These are phyloP conservation scores for Cataglyphis albicans DNA, from an alignment of 2,888 invertebrate species.

Conservation along the genomic window DNA sequence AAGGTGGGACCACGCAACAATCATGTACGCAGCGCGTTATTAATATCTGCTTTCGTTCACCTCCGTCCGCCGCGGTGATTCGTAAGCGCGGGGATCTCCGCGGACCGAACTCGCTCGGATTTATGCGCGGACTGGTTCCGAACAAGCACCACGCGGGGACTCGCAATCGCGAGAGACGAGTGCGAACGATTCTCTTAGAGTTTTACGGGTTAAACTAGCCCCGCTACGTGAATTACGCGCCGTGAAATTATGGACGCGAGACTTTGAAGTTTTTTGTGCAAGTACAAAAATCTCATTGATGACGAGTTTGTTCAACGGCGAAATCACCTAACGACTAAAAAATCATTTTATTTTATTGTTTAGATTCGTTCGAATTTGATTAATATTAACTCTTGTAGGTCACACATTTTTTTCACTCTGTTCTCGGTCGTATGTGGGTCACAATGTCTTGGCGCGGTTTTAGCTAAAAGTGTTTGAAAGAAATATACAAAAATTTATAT, in stretches of 20 bases:
- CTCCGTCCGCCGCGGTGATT: conserved; percentile 61
- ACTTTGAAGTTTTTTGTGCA: neutral
- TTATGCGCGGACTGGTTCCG: conserved; percentile 46
- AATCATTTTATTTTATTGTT: neutral
- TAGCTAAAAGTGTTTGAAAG: too few species aligned
- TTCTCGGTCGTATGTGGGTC: too few species aligned
- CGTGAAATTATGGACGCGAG: conserved; percentile 42
- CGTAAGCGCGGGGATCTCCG: conserved; percentile 49
- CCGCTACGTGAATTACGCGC: conserved; percentile 56
- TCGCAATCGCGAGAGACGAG: conserved; percentile 8
- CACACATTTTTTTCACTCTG: too few species aligned
- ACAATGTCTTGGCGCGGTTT: too few species aligned
- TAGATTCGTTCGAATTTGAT: neutral
- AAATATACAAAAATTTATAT: too few species aligned
- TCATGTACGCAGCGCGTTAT: conserved; percentile 78
- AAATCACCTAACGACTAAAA: too few species aligned
- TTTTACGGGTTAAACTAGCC: conserved; percentile 58
- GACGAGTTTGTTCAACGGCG: neutral
- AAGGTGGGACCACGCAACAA: conserved; percentile 76
- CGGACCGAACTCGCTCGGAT: conserved; percentile 9
- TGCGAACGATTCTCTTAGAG: conserved; percentile 11
- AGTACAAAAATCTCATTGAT: neutral
- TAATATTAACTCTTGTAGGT: neutral
- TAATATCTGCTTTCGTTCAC: conserved; percentile 81
- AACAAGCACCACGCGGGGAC: neutral